These are phyloP conservation scores for Varanus salvator DNA, from an alignment of 2,113 vertebrate species.

Conservation along the genomic window DNA sequence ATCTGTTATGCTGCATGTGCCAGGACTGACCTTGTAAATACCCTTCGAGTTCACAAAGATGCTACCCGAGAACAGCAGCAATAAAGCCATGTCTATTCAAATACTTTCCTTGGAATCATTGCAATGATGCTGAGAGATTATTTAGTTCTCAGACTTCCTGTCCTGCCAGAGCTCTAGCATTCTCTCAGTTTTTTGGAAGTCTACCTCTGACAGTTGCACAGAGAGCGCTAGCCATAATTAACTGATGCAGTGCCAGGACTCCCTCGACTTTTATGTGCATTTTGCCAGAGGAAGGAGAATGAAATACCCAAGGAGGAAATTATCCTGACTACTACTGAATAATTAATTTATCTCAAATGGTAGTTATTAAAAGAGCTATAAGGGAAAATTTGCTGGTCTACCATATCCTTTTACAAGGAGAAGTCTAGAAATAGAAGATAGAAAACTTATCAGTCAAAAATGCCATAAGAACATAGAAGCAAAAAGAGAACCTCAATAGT, in stretches of 20 bases:
- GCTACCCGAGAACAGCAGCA: not conserved
- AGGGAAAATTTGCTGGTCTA: not conserved
- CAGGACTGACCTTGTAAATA: constrained; percentile 1
- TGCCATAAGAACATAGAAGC: not conserved
- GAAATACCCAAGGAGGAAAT: not conserved
- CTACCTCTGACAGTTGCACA: not conserved
- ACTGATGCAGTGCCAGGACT: not conserved
- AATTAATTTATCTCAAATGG: not conserved
- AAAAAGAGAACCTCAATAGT: not conserved
- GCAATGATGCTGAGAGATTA: not conserved
- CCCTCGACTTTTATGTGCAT: not conserved
- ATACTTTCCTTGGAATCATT: not conserved
- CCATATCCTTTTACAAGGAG: not conserved
- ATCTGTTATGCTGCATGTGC: constrained; percentile 13
- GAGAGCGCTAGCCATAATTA: not conserved
- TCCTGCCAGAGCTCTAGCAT: not conserved
- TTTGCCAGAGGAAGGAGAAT: not conserved
- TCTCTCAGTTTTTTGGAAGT: not conserved
- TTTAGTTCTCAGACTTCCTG: not conserved
- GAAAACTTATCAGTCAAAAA: not conserved
- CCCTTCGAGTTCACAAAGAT: constrained; percentile 1
- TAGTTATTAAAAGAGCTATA: not conserved
- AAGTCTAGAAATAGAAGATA: not conserved
- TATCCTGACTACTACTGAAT: not conserved
- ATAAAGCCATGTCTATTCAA: not conserved